Percentiles rank a stretch among this genome's conserved stretches.
Conservation (phyloP, 2,797 vertebrate genomes). For the Rhabdomys pumilio region DNA sequence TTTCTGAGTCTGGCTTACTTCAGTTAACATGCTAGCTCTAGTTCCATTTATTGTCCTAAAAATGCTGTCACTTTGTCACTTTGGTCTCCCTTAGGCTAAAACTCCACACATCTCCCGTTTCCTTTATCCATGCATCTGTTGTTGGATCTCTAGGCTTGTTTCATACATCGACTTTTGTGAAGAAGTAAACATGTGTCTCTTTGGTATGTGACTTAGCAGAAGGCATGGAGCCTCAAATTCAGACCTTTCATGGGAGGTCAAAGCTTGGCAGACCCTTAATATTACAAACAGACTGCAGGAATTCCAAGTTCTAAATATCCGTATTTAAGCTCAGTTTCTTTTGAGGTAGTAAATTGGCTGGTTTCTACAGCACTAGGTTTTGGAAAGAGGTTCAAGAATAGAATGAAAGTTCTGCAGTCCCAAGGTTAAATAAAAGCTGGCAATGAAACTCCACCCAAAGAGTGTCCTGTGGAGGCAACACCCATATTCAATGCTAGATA, state of each 20-base stretch:
- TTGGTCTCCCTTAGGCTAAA: not conserved
- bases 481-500: not conserved
- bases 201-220: not conserved
- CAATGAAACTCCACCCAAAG: not conserved
- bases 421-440: not conserved
- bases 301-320: not conserved
- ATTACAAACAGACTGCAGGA: not conserved
- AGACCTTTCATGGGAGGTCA: not conserved
- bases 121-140: not conserved
- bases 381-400: not conserved
- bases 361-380: not conserved
- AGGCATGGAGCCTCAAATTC: not conserved
- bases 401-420: not conserved
- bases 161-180: not conserved
- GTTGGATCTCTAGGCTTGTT: not conserved
- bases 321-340: conserved; percentile 22
- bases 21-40: not conserved
- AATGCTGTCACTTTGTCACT: not conserved
- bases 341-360: not conserved
- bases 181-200: not conserved
- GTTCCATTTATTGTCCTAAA: not conserved
- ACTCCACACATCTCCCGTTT: not conserved
- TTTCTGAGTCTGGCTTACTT: not conserved
- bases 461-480: not conserved
- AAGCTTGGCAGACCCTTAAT: not conserved